phyloP scores from a whole-genome alignment of 2,113 vertebrate species.

The Atlantisia rogersi region DNA sequence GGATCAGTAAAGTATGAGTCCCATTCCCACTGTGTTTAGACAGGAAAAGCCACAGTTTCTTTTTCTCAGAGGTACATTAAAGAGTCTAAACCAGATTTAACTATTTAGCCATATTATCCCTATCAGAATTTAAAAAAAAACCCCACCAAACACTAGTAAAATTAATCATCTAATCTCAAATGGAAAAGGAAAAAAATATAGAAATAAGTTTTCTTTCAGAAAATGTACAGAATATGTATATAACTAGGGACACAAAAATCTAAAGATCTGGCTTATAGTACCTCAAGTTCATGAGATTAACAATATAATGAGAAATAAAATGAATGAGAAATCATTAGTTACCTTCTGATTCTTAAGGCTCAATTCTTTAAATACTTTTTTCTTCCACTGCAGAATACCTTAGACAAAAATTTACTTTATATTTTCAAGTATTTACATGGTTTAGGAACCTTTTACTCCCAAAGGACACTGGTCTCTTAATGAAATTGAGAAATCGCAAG shows the following conservation, averaged over 20 bases:
- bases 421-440: neutral
- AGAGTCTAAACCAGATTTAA: neutral
- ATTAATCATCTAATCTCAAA: neutral
- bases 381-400: neutral
- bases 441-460: neutral
- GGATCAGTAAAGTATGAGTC: neutral
- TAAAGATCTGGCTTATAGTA: neutral
- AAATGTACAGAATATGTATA: neutral
- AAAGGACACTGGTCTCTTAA: neutral
- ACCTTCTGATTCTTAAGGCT: neutral
- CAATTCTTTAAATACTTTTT: neutral
- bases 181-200: neutral
- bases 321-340: no score
- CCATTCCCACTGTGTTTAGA: neutral
- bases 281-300: neutral
- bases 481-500: neutral
- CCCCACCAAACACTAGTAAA: neutral
- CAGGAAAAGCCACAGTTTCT: neutral
- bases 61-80: neutral
- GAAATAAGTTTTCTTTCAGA: neutral
- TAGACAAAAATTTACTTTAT: neutral
- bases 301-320: neutral
- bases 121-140: neutral
- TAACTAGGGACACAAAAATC: neutral
- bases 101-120: neutral